Conservation (phyloP, 2,888 invertebrate genomes). For the Noctua pronuba region DNA sequence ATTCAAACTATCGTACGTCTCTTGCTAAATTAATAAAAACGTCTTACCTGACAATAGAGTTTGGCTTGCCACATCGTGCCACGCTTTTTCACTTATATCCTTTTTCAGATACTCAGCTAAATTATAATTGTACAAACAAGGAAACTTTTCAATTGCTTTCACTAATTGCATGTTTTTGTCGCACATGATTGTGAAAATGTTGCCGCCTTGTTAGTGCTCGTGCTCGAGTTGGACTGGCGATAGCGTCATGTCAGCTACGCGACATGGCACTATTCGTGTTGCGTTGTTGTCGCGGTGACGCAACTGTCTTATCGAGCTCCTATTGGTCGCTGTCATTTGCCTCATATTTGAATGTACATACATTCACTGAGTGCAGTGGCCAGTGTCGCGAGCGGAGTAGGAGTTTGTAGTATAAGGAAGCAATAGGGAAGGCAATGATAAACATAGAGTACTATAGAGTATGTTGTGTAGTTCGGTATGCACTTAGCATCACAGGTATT, state of each 20-base stretch:
- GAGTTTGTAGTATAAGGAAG: neutral
- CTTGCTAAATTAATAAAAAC: constrained; percentile 20
- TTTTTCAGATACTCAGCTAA: constrained; percentile 73
- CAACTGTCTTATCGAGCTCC: constrained; percentile 49
- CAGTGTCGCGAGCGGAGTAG: constrained; percentile 39
- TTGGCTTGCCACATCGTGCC: constrained; percentile 72
- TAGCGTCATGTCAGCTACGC: constrained; percentile 70
- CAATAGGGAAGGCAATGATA: constrained; percentile 10
- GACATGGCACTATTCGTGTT: constrained; percentile 69
- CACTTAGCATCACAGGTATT: constrained; percentile 12
- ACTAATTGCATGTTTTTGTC: constrained; percentile 73
- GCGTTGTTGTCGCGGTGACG: constrained; percentile 71
- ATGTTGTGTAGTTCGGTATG: neutral
- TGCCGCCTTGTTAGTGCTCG: constrained; percentile 40
- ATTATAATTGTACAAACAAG: constrained; percentile 73
- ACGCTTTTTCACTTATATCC: constrained; percentile 73
- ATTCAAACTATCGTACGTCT: neutral
- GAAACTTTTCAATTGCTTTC: constrained; percentile 71
- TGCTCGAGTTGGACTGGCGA: constrained; percentile 53
- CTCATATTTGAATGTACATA: constrained; percentile 46
- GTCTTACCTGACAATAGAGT: constrained; percentile 70
- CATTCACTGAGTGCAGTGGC: constrained; percentile 42
- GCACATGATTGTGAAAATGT: constrained; percentile 64
- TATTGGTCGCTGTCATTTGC: constrained; percentile 49
- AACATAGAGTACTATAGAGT: neutral